Conservation (phyloP, 2,888 invertebrate genomes). For the Congeria kusceri region DNA sequence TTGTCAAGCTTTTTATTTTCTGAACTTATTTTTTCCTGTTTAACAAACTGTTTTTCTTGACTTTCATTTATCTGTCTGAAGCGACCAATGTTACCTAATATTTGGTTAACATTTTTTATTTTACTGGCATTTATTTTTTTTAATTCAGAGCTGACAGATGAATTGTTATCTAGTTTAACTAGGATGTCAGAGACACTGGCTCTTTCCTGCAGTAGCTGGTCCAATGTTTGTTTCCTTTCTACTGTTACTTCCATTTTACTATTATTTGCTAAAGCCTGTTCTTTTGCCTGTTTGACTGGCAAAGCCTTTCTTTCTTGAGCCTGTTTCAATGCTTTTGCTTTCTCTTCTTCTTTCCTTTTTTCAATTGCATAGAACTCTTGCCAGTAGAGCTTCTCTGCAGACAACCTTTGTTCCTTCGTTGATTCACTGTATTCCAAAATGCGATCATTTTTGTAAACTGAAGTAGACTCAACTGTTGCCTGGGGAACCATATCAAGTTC, state of each 20-base stretch:
- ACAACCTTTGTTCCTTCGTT: conserved; percentile 22
- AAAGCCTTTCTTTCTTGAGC: not conserved
- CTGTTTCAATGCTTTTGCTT: conserved; percentile 16
- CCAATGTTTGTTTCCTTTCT: too few relatives aligned
- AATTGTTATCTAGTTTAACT: too few relatives aligned
- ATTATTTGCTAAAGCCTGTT: too few relatives aligned
- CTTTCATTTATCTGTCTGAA: not conserved
- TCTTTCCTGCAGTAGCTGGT: too few relatives aligned
- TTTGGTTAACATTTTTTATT: not conserved
- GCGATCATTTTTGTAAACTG: not conserved
- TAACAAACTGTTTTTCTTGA: not conserved
- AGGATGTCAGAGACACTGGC: too few relatives aligned
- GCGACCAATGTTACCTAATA: not conserved
- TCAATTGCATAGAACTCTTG: conserved; percentile 51
- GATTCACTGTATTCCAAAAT: conserved; percentile 7
- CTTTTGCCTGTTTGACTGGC: too few relatives aligned
- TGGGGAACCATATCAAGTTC: too few relatives aligned
- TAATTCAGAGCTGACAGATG: too few relatives aligned
- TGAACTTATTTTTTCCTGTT: conserved; percentile 19
- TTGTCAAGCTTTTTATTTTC: conserved; percentile 9
- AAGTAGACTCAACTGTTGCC: too few relatives aligned
- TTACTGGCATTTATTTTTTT: too few relatives aligned
- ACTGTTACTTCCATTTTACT: too few relatives aligned
- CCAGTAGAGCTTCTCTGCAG: conserved; percentile 42
- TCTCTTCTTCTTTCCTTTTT: conserved; percentile 25